These are phyloP conservation scores for Motacilla alba DNA, from an alignment of 2,113 vertebrate species.

Conservation along the genomic window DNA sequence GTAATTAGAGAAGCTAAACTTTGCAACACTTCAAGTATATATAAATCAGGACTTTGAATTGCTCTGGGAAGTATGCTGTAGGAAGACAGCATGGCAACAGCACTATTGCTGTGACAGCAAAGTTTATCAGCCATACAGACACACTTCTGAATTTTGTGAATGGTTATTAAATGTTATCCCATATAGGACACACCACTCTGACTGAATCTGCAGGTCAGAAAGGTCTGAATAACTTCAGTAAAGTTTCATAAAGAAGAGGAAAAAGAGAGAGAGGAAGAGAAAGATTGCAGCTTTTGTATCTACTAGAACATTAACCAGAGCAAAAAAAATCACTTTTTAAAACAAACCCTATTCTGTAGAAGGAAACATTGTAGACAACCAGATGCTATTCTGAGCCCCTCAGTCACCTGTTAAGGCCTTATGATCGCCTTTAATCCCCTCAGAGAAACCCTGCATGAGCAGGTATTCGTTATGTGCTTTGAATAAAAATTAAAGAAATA, in stretches of 20 bases:
- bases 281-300: neutral
- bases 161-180: neutral
- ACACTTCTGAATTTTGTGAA: neutral
- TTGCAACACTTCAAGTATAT: slow-evolving; percentile 56
- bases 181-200: neutral
- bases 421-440: neutral
- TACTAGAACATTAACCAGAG: neutral
- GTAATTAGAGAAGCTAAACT: slow-evolving; percentile 59
- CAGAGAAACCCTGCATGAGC: neutral
- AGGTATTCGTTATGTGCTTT: neutral
- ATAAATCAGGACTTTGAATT: slow-evolving; percentile 17
- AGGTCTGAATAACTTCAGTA: neutral
- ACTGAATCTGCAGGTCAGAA: neutral
- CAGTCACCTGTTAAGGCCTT: neutral
- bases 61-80: neutral
- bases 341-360: neutral
- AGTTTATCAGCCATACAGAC: neutral
- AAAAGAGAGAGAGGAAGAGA: neutral
- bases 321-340: neutral
- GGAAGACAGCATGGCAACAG: slow-evolving; percentile 28
- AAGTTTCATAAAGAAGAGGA: neutral
- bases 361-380: neutral
- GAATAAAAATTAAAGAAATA: neutral
- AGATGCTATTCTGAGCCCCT: neutral
- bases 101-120: neutral